Evolutionary conservation across 2,888 invertebrate genomes (phyloP), one percentile per base, ranked within the genome.

Genomic region (Nebria brevicollis): DNA sequence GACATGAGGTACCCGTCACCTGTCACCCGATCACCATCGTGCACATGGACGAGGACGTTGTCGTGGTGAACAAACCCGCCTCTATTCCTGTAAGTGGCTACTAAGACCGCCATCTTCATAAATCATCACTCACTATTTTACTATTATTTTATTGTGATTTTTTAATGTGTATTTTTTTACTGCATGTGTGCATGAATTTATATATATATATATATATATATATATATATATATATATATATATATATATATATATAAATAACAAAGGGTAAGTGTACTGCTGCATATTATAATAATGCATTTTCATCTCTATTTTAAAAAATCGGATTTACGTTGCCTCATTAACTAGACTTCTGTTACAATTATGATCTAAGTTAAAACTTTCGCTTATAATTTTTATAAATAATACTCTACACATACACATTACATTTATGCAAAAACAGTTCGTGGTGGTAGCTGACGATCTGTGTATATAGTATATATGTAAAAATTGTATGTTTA

Each of bases 41-140:
- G 90, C 96, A 96, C 92, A 96, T 98, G 94, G 97, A 97, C 92
- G 97, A 98, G 91, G 98, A 99, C 93, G 94, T 99, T 92, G 95
- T 99, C 92, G 99, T 99, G 92, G 97, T 99, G 92, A 97, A 99
- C 94, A 99, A 99, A 94, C 98, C 99, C 90, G 96, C 98, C 91
- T 98, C 98, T 91, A 97, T 99, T 93, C 99, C 98, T 91, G 97
- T 98, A 96, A 97, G 96, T 96, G 95, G 95, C 95, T 93, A 93
- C 93, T 26, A 93, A 92, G 94, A 94, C 94, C 90, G 94, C 94
- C 94, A 94, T 93, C 85, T 80, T 82, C 75, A 82, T 83, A 83
- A 81, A 42, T 10, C n/a, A 11, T 11, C 54, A 54, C 54, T 54
- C 54, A 54, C 54, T 54, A 34, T 34, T 34, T 34, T 34, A 34